A percentile compares a stretch with the other conserved stretches of the same genome.
Evolutionary conservation across 2,888 invertebrate species (phyloP).

Genomic region (Coelopa pilipes): DNA sequence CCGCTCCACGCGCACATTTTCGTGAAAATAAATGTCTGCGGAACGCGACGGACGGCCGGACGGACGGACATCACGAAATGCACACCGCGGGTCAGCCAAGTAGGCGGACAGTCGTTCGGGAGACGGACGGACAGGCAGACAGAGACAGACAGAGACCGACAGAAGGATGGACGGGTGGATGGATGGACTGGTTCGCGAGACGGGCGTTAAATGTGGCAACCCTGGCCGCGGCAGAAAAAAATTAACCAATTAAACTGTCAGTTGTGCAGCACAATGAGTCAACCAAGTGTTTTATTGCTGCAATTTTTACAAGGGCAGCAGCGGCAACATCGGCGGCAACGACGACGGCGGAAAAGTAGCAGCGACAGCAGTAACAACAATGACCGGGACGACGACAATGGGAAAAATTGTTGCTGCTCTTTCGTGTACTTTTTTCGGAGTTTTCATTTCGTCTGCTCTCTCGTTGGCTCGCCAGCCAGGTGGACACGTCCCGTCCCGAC

Average conservation of each 20-base stretch:
- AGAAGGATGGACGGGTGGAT: no score
- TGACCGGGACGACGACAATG: neutral
- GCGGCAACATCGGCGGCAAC: slow-evolving; percentile 36
- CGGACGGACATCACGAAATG: neutral
- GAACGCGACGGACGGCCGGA: slow-evolving; percentile 26
- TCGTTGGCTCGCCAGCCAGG: neutral
- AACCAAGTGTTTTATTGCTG: slow-evolving; percentile 58
- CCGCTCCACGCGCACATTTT: slow-evolving; percentile 48
- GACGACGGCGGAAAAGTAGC: neutral
- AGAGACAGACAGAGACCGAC: no score
- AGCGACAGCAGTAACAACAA: neutral
- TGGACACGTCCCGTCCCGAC: neutral
- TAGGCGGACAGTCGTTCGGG: neutral
- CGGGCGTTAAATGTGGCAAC: slow-evolving; percentile 23
- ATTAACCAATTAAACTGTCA: slow-evolving; percentile 63
- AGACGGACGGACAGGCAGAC: no score
- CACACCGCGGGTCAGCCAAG: neutral
- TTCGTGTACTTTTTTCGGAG: neutral
- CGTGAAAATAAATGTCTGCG: slow-evolving; percentile 29
- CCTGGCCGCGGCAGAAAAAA: slow-evolving; percentile 33
- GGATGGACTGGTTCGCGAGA: neutral
- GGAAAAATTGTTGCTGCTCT: neutral
- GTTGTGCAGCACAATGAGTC: slow-evolving; percentile 55
- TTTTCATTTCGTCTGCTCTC: neutral
- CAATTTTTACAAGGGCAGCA: slow-evolving; percentile 40